A percentile compares a stretch with the other conserved stretches of the same genome.
Evolutionary conservation across 35 echinoderm and acorn worm species (phyloP).

Genomic region (Holothuria glaberrima): DNA sequence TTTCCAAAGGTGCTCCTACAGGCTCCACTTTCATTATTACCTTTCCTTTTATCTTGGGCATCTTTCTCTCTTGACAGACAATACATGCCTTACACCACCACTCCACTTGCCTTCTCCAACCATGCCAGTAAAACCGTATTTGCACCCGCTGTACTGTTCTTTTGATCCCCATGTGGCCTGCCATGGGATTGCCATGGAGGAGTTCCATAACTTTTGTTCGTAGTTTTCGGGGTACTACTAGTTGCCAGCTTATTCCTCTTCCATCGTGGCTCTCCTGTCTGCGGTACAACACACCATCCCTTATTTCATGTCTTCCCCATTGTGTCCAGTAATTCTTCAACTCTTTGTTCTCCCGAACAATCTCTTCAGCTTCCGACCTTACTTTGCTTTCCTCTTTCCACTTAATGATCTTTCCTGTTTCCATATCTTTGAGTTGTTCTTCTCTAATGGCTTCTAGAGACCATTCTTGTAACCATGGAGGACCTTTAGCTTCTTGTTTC

Average conservation of each 20-base stretch:
- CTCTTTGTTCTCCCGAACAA: neutral
- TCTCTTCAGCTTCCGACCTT: too few relatives aligned
- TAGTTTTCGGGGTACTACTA: slow-evolving; percentile 29
- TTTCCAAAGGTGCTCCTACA: slow-evolving; percentile 39
- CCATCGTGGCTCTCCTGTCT: slow-evolving; percentile 66
- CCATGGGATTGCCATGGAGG: neutral
- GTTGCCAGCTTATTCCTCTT: slow-evolving; percentile 13
- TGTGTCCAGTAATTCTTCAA: slow-evolving; percentile 13
- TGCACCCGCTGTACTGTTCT: neutral
- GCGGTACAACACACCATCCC: slow-evolving; percentile 39
- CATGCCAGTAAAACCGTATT: slow-evolving; percentile 54
- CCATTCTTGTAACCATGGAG: slow-evolving; percentile 10
- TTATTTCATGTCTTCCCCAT: neutral
- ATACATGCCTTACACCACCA: neutral
- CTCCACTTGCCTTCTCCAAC: slow-evolving; percentile 22
- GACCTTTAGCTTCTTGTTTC: neutral
- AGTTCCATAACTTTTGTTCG: neutral
- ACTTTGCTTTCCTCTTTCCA: neutral
- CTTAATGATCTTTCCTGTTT: neutral
- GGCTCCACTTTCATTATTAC: neutral
- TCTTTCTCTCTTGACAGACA: neutral
- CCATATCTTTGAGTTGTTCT: neutral
- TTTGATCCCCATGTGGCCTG: slow-evolving; percentile 20
- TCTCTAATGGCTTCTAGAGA: neutral
- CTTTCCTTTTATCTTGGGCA: neutral